Conservation (phyloP, 2,888 invertebrate species). For the Nomada ferruginata region DNA sequence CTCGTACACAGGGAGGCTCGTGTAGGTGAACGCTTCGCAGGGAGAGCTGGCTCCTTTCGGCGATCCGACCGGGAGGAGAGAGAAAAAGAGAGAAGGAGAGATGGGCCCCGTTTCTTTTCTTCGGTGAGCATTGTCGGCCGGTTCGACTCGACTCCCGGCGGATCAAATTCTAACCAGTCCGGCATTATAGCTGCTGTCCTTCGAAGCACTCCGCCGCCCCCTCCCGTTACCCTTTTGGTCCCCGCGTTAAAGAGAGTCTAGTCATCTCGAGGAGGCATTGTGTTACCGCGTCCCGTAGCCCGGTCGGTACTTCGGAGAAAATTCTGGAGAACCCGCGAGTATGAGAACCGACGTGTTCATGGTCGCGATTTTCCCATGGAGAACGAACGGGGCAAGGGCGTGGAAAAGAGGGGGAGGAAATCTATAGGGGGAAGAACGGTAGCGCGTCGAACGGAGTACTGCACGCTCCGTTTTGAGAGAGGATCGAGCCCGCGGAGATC, state of each 20-base stretch:
- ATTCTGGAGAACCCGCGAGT: slow-evolving; percentile 56
- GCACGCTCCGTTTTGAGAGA: slow-evolving; percentile 39
- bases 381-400: not conserved
- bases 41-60: slow-evolving; percentile 42
- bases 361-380: slow-evolving; percentile 35
- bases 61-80: slow-evolving; percentile 4
- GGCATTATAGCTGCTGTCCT: slow-evolving; percentile 83
- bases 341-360: slow-evolving; percentile 31
- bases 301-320: slow-evolving; percentile 65
- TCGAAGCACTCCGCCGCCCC: slow-evolving; percentile 75
- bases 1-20: not conserved
- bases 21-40: slow-evolving; percentile 54
- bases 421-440: no score
- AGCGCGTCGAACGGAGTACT: not conserved
- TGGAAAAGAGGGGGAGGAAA: no score
- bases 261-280: slow-evolving; percentile 79
- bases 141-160: slow-evolving; percentile 81
- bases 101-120: slow-evolving; percentile 70
- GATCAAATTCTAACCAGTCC: slow-evolving; percentile 84
- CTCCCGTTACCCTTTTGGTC: slow-evolving; percentile 67
- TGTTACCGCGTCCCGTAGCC: slow-evolving; percentile 70
- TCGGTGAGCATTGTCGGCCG: slow-evolving; percentile 77
- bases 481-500: slow-evolving; percentile 29
- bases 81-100: slow-evolving; percentile 13
- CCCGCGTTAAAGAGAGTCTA: slow-evolving; percentile 72